Evolutionary conservation across 2,888 invertebrate species (phyloP).

Genomic region (Aelia acuminata): DNA sequence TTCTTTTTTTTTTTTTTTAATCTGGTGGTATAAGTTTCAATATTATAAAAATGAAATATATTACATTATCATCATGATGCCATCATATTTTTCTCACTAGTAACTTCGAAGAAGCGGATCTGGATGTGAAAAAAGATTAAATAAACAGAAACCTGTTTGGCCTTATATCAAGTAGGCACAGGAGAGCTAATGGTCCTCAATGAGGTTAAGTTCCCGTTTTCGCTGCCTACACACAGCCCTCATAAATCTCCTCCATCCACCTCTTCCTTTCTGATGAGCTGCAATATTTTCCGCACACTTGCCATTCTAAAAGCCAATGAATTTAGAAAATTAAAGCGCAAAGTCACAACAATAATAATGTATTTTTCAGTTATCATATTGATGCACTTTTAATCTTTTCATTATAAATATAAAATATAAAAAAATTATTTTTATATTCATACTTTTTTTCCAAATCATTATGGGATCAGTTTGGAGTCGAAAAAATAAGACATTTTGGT

Average conservation of each 20-base stretch:
- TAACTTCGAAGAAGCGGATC: not conserved
- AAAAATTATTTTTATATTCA: no score
- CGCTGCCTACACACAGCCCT: slow-evolving; percentile 39
- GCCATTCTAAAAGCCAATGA: not conserved
- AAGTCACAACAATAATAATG: not conserved
- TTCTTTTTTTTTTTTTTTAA: no score
- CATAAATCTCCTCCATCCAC: slow-evolving; percentile 39
- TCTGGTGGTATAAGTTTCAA: not conserved
- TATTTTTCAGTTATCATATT: not conserved
- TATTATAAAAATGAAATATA: not conserved
- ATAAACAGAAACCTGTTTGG: slow-evolving; percentile 19
- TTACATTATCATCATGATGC: not conserved
- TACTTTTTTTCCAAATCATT: no score
- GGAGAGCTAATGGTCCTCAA: slow-evolving; percentile 31
- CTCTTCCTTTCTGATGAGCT: not conserved
- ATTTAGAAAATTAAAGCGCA: not conserved
- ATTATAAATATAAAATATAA: no score
- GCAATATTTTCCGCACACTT: slow-evolving; percentile 24
- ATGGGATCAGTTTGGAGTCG: no score
- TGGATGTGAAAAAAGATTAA: slow-evolving; percentile 23
- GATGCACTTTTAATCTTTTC: no score
- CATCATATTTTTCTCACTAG: not conserved
- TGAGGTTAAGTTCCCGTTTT: slow-evolving; percentile 50
- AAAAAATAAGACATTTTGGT: no score
- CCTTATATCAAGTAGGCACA: slow-evolving; percentile 38